Evolutionary conservation across 2,888 invertebrate species (phyloP).

Genomic region (Mythimna impura): DNA sequence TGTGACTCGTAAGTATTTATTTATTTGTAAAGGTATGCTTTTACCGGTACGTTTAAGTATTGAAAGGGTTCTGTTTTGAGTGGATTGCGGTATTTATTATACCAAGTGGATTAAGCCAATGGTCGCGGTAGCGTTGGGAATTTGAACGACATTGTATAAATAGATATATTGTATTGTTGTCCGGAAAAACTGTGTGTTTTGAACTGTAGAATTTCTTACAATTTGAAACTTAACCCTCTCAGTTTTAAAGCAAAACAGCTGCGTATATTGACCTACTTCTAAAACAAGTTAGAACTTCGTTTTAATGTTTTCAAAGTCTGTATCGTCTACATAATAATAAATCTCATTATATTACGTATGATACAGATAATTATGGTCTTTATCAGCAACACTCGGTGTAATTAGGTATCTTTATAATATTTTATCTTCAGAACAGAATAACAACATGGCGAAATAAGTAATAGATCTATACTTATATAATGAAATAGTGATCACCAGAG

Average conservation of each 20-base stretch:
- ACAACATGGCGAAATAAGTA: neutral
- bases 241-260: neutral
- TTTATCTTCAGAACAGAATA: conserved; percentile 1
- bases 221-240: neutral
- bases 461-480: neutral
- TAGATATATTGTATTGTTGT: conserved; percentile 24
- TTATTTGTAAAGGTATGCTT: conserved; percentile 7
- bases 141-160: conserved; percentile 48
- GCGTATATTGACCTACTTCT: conserved; percentile 1
- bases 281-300: conserved; percentile 2
- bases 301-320: conserved; percentile 1
- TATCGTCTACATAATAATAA: conserved; percentile 6
- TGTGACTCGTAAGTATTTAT: conserved; percentile 64
- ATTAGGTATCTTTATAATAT: neutral
- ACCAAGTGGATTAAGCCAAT: conserved; percentile 57
- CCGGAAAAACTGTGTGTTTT: neutral
- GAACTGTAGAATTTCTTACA: neutral
- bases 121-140: conserved; percentile 35
- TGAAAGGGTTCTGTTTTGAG: conserved; percentile 47
- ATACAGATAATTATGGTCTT: conserved; percentile 9
- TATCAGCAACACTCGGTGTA: conserved; percentile 28
- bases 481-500: neutral
- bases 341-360: conserved; percentile 13
- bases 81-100: conserved; percentile 57
- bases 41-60: conserved; percentile 9